Base-by-base conservation (phyloP, 2,113 vertebrate genomes). In the Lycaon pictus region DNA sequence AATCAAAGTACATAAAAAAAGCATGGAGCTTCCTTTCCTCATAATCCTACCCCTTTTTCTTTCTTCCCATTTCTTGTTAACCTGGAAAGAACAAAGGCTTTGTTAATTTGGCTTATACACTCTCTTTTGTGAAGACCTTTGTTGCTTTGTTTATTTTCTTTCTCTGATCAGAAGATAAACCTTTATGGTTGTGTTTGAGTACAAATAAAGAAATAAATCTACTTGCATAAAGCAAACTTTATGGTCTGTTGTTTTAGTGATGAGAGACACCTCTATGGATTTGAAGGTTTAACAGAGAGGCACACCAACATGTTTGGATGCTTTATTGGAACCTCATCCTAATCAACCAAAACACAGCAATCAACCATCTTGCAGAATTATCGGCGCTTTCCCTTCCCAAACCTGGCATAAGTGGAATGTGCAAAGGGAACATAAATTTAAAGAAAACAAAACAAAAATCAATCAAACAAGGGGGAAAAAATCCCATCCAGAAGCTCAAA, bases 141-240 rank as follows among this genome's bases (percentile, higher is more conserved):
- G 97, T 95, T 88, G 93, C 93, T 98, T 96, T 96, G 92, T 92
- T 16, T 94, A 96, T 98, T 98, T 82, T 77, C 72, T 58, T 71
- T 69, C 97, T 95, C 71, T 95, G 97, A 95, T 92, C 95, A 92
- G 86, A 86, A 96, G 94, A 98, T 98, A 98, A 98, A 97, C 92
- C 95, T 98, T 97, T 96, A 29, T 51, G 97, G 58, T 79, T 96
- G 60, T 93, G 81, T 97, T 83, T 98, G 88, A 91, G 83, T 97
- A 95, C 72, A 97, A 97, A 97, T 96, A 97, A 97, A 97, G 96
- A 93, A 97, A 97, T 96, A 96, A 98, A 97, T 98, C 97, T 95
- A 80, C 79, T 95, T 96, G 85, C 94, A 93, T 80, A 90, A 94
- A 97, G 90, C 82, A 79, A 93, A 97, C 93, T 96, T 98, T 93